These are phyloP conservation scores for Bucco capensis DNA, from an alignment of 2,113 vertebrate species.

Conservation along the genomic window DNA sequence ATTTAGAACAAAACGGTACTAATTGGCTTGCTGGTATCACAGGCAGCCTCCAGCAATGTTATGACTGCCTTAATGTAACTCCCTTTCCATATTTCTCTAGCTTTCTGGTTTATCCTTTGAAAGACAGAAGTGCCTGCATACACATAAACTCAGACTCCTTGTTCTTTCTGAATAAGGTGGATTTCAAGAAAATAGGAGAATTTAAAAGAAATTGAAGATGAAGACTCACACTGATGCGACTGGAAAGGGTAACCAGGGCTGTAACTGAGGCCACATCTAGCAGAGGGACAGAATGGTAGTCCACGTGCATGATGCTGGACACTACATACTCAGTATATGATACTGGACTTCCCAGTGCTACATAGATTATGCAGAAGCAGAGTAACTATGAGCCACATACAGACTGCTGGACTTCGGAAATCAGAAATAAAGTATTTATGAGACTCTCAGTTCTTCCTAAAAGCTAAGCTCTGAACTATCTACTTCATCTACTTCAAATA, in stretches of 20 bases:
- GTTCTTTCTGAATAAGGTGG: not conserved
- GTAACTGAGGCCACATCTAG: not conserved
- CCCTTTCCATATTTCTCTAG: not conserved
- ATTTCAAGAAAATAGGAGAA: constrained; percentile 29
- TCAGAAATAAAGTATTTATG: not conserved
- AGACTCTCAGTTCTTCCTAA: not conserved
- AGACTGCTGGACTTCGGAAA: fast-evolving
- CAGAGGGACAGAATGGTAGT: not conserved
- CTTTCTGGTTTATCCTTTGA: not conserved
- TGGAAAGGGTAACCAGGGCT: constrained; percentile 8
- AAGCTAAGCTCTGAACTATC: not conserved
- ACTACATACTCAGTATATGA: not conserved
- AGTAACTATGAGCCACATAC: not conserved
- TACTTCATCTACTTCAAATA: not conserved
- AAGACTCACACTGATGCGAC: not conserved
- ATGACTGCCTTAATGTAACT: not conserved
- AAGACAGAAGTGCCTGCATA: not conserved
- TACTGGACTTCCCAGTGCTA: not conserved
- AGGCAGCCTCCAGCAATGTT: not conserved
- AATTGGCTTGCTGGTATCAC: not conserved
- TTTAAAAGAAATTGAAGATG: constrained; percentile 37
- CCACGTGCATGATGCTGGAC: not conserved
- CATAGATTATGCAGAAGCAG: not conserved
- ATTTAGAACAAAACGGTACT: not conserved
- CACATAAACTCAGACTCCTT: not conserved